Evolutionary conservation across 92 coral and sea anemone species (phyloP).

Genomic region (Chrysogorgia sp.): DNA sequence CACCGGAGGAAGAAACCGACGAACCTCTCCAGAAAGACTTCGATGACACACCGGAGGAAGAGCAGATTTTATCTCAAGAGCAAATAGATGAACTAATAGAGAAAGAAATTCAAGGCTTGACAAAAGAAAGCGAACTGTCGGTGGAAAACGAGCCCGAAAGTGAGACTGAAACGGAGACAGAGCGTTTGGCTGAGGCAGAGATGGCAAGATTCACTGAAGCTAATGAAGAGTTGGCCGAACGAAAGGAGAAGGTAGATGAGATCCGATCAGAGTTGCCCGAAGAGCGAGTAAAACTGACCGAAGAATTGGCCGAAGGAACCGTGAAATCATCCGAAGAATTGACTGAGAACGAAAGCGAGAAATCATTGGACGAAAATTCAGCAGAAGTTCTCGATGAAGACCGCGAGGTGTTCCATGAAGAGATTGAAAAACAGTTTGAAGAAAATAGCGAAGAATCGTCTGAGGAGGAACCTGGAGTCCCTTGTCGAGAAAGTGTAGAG

Average conservation of each 20-base stretch:
- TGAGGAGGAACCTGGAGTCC: background rate
- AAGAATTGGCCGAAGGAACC: background rate
- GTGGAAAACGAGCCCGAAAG: background rate
- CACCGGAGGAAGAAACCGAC: too few species aligned
- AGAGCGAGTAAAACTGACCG: background rate
- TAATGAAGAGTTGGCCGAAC: too few species aligned
- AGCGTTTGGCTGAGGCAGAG: background rate
- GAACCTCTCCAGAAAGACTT: too few species aligned
- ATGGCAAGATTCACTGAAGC: background rate
- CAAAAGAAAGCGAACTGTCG: background rate
- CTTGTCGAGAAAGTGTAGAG: background rate
- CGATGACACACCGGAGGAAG: too few species aligned
- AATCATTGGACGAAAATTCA: background rate
- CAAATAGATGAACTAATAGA: constrained; percentile 33
- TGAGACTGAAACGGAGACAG: background rate
- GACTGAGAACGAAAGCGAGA: background rate
- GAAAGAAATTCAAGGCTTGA: constrained; percentile 25
- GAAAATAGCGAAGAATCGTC: background rate
- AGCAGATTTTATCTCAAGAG: constrained; percentile 33
- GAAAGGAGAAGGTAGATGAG: background rate
- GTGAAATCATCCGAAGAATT: background rate
- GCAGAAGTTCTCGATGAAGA: background rate
- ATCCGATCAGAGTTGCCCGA: background rate
- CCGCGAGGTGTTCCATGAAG: background rate
- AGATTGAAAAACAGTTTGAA: background rate